Evolutionary conservation across 2,797 vertebrate species (phyloP).

Genomic region (Hippoglossus hippoglossus): DNA sequence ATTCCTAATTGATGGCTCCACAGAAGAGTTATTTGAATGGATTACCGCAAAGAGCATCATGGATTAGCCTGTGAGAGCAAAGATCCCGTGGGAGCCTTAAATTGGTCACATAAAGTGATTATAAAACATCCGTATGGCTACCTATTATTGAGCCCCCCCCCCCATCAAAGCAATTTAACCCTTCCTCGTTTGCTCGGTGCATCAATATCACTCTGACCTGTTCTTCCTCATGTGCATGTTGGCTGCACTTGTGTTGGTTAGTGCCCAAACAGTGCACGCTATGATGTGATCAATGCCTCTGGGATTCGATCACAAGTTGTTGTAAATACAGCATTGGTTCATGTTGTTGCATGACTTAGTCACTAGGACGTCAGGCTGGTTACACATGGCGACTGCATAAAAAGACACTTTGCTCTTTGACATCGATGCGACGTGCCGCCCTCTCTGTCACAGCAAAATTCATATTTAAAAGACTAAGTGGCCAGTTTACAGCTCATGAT

Average conservation of each 20-base stretch:
- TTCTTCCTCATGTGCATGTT: not conserved
- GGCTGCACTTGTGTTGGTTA: slow-evolving; percentile 11
- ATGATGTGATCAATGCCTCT: slow-evolving; percentile 39
- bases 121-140: slow-evolving; percentile 68
- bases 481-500: slow-evolving; percentile 51
- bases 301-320: not conserved
- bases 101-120: slow-evolving; percentile 72
- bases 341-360: slow-evolving; percentile 42
- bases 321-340: slow-evolving; percentile 41
- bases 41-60: slow-evolving; percentile 78
- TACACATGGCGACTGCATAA: slow-evolving; percentile 32
- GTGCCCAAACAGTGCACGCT: slow-evolving; percentile 8
- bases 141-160: slow-evolving; percentile 48
- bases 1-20: slow-evolving; percentile 76
- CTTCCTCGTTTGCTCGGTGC: slow-evolving; percentile 28
- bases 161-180: slow-evolving; percentile 59
- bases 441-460: slow-evolving; percentile 25
- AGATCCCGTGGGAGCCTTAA: slow-evolving; percentile 73
- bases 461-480: slow-evolving; percentile 58
- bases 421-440: slow-evolving; percentile 41
- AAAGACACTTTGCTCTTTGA: slow-evolving; percentile 30
- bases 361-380: slow-evolving; percentile 38
- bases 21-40: slow-evolving; percentile 82
- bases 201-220: slow-evolving; percentile 33
- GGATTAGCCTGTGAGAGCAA: slow-evolving; percentile 74